Evolutionary conservation across 2,888 invertebrate genomes (phyloP), one percentile per base, ranked within the genome.

Genomic region (Trachelus iudaicus): DNA sequence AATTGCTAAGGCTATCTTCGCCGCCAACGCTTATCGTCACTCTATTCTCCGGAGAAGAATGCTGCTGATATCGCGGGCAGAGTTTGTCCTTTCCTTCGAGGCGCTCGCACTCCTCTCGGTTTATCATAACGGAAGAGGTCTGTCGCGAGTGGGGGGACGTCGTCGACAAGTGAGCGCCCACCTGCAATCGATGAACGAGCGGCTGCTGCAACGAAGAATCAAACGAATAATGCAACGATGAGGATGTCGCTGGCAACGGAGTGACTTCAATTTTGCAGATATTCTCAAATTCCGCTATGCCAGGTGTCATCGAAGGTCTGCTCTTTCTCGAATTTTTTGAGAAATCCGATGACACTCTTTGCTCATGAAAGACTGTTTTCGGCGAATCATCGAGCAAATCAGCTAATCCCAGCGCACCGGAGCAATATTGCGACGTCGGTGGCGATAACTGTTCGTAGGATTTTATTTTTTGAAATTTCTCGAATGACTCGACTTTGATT

Each of bases 51-150:
- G 73, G 82, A 73, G 77, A 79, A n/a, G 77, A 77, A 68, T 81
- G 75, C 71, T 71, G 79, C 40, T 40, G 40, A 15, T 40, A 15
- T 40, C 40, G 40, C 40, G 15, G 40, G 40, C 40, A 6, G 4
- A 15, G 40, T 4, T 40, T 15, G 23, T 56, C 56, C 23, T 23
- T 23, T 23, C 1, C 56, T 56, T 23, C 56, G 2, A 1, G 6
- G 56, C 9, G 23, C 0, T 56, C 56, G 92, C 93, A 96, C 92
- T 94, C 95, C 89, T 94, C 95, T 76, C 94, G 95, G 89, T 93
- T 95, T 87, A 96, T 96, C 93, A 95, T 93, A 85, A 96, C 96
- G 23, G 96, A 96, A 9, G 56, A 56, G 31, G 96, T 94, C 89
- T 92, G 95, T 92, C 85, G 85, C 56, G 56, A 56, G 56, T 6